phyloP scores from a whole-genome alignment of 2,888 invertebrate species.

The Mythimna loreyi region DNA sequence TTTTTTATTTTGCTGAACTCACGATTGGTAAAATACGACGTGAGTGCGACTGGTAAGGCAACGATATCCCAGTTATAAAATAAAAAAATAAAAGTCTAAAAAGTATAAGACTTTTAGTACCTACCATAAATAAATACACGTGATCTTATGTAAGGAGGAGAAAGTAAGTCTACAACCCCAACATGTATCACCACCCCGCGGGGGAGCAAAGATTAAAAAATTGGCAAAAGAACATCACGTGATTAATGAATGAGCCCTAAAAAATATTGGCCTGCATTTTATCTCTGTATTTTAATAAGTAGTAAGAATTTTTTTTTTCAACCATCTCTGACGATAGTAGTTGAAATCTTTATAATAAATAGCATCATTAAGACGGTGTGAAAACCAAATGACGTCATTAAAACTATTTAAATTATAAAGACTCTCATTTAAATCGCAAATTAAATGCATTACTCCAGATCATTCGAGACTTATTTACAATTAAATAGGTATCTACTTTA shows the following conservation, averaged over 20 bases:
- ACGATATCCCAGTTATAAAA: too few relatives aligned
- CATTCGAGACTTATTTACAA: not conserved
- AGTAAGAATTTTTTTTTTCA: not conserved
- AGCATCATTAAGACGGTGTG: not conserved
- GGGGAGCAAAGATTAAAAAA: too few relatives aligned
- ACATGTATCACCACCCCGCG: too few relatives aligned
- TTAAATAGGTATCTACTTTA: not conserved
- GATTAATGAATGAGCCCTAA: not conserved
- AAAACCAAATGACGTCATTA: conserved; percentile 3
- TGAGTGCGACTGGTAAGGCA: too few relatives aligned
- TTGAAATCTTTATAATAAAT: conserved; percentile 7
- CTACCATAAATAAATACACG: too few relatives aligned
- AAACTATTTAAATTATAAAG: conserved; percentile 23
- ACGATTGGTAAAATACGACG: too few relatives aligned
- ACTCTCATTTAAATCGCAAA: conserved; percentile 16
- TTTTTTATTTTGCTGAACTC: too few relatives aligned
- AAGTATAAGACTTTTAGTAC: too few relatives aligned
- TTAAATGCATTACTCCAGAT: conserved; percentile 6
- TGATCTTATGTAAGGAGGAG: too few relatives aligned
- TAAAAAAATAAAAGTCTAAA: too few relatives aligned
- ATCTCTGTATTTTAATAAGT: not conserved
- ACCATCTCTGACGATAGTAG: not conserved
- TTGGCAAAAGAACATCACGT: too few relatives aligned
- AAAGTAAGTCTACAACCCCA: too few relatives aligned
- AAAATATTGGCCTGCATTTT: not conserved